Evolutionary conservation across 2,888 invertebrate species (phyloP), one percentile per base, ranked within the genome.

Genomic region (Spodoptera littoralis): DNA sequence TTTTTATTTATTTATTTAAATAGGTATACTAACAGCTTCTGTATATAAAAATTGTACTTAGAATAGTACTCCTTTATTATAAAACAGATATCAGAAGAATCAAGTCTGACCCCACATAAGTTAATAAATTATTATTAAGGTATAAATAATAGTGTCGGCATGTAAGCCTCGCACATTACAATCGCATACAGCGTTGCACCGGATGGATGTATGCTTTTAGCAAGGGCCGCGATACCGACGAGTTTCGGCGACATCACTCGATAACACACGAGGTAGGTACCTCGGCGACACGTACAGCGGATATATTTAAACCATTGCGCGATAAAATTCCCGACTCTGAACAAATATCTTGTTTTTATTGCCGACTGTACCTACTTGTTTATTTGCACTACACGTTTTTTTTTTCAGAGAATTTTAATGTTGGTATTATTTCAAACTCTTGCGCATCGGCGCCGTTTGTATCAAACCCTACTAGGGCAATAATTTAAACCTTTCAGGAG

Each of bases 161-260:
- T 87, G 82, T 84, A 76, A 85, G 11, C 84, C 24, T 4, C 12
- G 47, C 52, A 22, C 41, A 50, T 36, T 65, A 70, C 77, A 84
- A 81, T 84, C 82, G 78, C 77, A 79, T 82, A 81, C 77, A 70
- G 80, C 80, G 70, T 57, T 75, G 73, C 71, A 68, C 70, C 74
- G 82, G 84, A 88, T 84, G 83, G 84, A 88, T 84, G 84, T 67
- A 77, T 81, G 85, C 89, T 90, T 85, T 90, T 88, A 88, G 86
- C 85, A 76, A 73, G 56, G 51, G 11, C 27, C 54, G 73, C 71
- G 73, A 80, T 79, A 82, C 65, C 64, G 71, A 44, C 69, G 62
- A 59, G 74, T 74, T 78, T 79, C 76, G 77, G 76, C 81, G 77
- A 68, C 77, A 71, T 75, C 69, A 65, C 18, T 55, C 70, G 76